phyloP scores from a whole-genome alignment of 35 echinoderm and acorn worm species.

The Amphiura filiformis region DNA sequence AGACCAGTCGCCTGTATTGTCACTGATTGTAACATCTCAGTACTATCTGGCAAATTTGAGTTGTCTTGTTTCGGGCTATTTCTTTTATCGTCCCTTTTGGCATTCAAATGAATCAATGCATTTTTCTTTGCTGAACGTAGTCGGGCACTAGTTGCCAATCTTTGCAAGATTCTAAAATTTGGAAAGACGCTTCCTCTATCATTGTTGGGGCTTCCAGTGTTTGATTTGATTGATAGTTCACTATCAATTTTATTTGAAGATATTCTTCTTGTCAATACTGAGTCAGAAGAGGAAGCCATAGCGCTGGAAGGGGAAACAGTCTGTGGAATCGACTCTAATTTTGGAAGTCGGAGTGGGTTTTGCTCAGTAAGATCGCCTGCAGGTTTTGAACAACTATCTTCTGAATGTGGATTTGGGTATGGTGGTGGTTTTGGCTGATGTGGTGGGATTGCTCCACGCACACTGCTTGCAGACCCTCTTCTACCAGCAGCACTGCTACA shows the following conservation, averaged over 20 bases:
- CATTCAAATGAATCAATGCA: neutral
- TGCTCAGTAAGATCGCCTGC: neutral
- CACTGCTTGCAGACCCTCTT: neutral
- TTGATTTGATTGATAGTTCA: neutral
- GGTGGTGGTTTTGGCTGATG: neutral
- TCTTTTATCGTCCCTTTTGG: neutral
- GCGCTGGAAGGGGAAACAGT: neutral
- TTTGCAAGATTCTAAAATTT: conserved; percentile 66
- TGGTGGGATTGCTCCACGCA: neutral
- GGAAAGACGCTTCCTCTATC: conserved; percentile 43
- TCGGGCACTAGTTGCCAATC: conserved; percentile 63
- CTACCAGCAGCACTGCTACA: neutral
- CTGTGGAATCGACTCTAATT: neutral
- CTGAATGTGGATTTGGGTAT: neutral
- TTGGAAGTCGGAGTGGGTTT: neutral
- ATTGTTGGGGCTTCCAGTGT: neutral
- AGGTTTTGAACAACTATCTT: neutral
- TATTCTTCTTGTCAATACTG: neutral
- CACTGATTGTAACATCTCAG: neutral
- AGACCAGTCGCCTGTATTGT: neutral
- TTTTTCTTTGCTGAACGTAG: conserved; percentile 32
- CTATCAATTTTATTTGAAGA: neutral
- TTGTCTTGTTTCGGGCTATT: neutral
- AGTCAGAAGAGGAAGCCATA: neutral
- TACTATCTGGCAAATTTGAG: neutral